Evolutionary conservation across 2,888 invertebrate genomes (phyloP), one percentile per base, ranked within the genome.

Genomic region (Trissoscelio sp.): DNA sequence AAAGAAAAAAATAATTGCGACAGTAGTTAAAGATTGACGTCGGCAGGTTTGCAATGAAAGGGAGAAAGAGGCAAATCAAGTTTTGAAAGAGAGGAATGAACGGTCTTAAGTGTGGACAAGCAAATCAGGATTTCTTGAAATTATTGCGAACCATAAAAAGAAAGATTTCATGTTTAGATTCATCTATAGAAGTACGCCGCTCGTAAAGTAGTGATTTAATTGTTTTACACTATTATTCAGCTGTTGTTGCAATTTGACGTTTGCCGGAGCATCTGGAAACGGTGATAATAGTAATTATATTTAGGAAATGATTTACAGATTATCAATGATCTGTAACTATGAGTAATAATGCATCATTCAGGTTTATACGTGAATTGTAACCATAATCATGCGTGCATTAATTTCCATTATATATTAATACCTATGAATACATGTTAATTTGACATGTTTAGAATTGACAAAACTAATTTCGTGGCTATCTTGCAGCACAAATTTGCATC

Each of bases 251-350:
- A 24, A 24, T 24, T 24, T 24, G 24, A 24, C 6, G 24, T 24
- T 24, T 24, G 3, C 3, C 6, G 24, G 3, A 24, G 24, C 24
- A 24, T n/a, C 11, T 11, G 11, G 4, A 37, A 7, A 37, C 9
- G 9, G 37, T 7, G 37, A 12, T 42, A 20, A 18, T 22, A 24
- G 28, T 24, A 51, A 22, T 24, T 51, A 51, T 12, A 51, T 51
- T 51, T 24, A 51, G 24, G 12, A 24, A 51, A 51, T 51, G 12
- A 24, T 51, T 51, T 14, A 51, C 12, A 51, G 12, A 18, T 51
- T 51, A 51, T 51, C 51, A 51, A 22, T 51, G 24, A 51, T 51
- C 51, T 51, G 51, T 51, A n/a, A 22, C 51, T 24, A 12, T 9
- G 24, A 3, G 22, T 51, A 51, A 51, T 51, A 51, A 51, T 51